phyloP scores from a whole-genome alignment of 2,888 invertebrate genomes.

The Osedax frankpressi region DNA sequence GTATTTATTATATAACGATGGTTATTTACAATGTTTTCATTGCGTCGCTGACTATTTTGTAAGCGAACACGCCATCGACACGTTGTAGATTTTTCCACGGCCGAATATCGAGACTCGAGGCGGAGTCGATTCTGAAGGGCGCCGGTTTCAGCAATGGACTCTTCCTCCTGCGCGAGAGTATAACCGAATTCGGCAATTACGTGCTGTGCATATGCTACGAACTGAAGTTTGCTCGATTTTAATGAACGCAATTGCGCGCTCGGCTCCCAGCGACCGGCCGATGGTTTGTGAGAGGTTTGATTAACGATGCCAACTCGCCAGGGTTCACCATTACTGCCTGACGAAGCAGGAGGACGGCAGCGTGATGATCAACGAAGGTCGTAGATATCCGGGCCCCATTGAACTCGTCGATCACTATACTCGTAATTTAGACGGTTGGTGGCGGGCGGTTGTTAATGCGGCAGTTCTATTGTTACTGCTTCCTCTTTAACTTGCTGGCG shows the following conservation, averaged over 20 bases:
- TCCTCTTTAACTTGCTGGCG: no score
- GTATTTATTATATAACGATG: no score
- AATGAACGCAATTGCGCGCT: constrained; percentile 41
- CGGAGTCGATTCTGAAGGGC: constrained; percentile 37
- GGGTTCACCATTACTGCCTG: constrained; percentile 44
- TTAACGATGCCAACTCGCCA: constrained; percentile 26
- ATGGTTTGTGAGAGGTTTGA: constrained; percentile 38
- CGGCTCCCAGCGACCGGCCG: constrained; percentile 43
- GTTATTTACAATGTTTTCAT: no score
- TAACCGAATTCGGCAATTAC: constrained; percentile 42
- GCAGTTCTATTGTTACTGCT: no score
- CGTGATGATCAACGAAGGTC: constrained; percentile 42
- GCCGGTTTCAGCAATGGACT: constrained; percentile 36
- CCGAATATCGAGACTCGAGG: constrained; percentile 44
- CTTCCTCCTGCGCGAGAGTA: constrained; percentile 43
- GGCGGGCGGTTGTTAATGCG: no score
- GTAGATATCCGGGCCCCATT: constrained; percentile 39
- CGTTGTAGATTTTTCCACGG: constrained; percentile 42
- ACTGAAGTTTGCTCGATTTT: constrained; percentile 38
- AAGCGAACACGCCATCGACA: no score
- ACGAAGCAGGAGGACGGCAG: constrained; percentile 42
- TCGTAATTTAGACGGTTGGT: constrained; percentile 30
- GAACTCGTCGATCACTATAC: constrained; percentile 42
- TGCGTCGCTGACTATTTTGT: no score
- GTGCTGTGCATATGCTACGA: constrained; percentile 42